Conservation (phyloP, 2,888 invertebrate genomes). For the Lasioglossum vierecki region DNA sequence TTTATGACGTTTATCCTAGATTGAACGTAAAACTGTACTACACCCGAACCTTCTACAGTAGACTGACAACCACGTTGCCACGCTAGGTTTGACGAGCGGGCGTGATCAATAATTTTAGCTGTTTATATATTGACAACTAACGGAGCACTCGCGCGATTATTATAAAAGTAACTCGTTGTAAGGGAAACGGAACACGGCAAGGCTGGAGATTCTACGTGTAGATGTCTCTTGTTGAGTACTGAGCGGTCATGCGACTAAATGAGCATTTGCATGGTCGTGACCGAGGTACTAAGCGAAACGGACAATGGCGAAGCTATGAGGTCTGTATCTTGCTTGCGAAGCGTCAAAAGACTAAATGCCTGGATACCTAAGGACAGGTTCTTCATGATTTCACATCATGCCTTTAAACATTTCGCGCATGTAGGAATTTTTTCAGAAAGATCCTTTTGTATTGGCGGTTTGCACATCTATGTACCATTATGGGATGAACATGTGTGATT, state of each 20-base stretch:
- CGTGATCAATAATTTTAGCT: not conserved
- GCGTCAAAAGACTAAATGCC: not conserved
- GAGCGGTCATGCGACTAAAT: not conserved
- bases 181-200: not conserved
- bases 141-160: not conserved
- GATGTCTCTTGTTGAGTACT: not conserved
- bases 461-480: no score
- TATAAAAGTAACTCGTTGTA: not conserved
- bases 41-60: not conserved
- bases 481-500: no score
- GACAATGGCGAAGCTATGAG: not conserved
- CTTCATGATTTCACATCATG: not conserved
- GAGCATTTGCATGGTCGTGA: conserved; percentile 7
- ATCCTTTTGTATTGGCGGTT: no score
- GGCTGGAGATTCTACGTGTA: not conserved
- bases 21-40: conserved; percentile 1
- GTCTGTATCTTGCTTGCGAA: not conserved
- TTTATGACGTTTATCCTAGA: conserved; percentile 2
- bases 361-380: not conserved
- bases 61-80: not conserved
- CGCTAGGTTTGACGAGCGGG: not conserved
- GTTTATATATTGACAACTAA: not conserved
- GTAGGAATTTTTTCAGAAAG: no score
- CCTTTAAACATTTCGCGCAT: no score
- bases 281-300: conserved; percentile 1